Percentiles rank a stretch among this genome's conserved stretches.
Evolutionary conservation across 2,888 invertebrate species (phyloP).

Genomic region (Pheosia tremula): DNA sequence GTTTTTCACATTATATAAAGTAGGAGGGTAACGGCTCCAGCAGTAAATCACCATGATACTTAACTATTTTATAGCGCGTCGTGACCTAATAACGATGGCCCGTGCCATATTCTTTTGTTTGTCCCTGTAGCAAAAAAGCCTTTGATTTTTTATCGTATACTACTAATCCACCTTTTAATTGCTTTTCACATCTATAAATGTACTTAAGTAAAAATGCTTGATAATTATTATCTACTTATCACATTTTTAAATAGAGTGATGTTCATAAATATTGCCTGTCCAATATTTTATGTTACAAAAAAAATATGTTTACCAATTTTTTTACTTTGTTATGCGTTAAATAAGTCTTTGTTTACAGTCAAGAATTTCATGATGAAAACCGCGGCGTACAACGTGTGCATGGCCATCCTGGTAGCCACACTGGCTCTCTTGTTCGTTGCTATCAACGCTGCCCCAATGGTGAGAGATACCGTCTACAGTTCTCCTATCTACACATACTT

Average conservation of each 20-base stretch:
- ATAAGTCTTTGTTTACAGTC: constrained; percentile 17
- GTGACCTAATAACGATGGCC: constrained; percentile 4
- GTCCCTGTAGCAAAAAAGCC: not conserved
- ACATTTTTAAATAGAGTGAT: too few species aligned
- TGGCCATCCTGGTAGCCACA: constrained; percentile 54
- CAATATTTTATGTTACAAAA: too few species aligned
- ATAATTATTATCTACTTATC: too few species aligned
- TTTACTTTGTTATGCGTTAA: too few species aligned
- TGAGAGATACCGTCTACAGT: constrained; percentile 34
- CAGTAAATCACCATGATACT: constrained; percentile 2
- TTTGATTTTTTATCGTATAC: not conserved
- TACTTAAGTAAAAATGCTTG: too few species aligned
- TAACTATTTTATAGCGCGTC: constrained; percentile 5
- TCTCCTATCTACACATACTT: too few species aligned
- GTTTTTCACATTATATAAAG: constrained; percentile 4
- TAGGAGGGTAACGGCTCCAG: not conserved
- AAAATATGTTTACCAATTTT: too few species aligned
- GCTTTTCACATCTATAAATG: too few species aligned
- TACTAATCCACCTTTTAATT: not conserved
- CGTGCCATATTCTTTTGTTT: constrained; percentile 3
- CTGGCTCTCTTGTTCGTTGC: constrained; percentile 58
- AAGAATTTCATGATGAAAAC: constrained; percentile 58
- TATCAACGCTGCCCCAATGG: constrained; percentile 65
- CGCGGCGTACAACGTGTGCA: constrained; percentile 48
- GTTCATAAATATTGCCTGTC: too few species aligned